Evolutionary conservation across 2,113 vertebrate genomes (phyloP).

Genomic region (Pluvialis apricaria): DNA sequence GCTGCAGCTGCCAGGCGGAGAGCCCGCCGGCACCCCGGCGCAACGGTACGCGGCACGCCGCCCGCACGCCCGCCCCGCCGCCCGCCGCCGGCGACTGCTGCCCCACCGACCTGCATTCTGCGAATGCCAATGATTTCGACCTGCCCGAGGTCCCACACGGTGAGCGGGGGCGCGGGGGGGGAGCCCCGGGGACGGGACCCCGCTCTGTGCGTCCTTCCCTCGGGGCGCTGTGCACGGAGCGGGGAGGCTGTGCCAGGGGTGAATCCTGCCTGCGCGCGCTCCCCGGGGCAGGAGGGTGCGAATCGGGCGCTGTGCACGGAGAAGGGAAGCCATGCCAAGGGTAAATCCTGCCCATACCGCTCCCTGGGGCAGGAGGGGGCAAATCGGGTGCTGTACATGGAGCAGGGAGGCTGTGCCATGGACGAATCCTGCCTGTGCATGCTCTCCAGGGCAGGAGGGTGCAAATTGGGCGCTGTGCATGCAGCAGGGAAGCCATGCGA

Average conservation of each 20-base stretch:
- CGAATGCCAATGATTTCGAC: slow-evolving; percentile 83
- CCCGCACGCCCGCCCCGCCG: slow-evolving; percentile 63
- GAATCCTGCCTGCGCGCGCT: background rate
- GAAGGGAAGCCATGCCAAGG: background rate
- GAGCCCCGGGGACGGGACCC: rapidly evolving
- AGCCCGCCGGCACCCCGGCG: slow-evolving; percentile 60
- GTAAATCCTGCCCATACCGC: background rate
- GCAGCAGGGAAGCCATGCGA: background rate
- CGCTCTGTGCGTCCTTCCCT: rapidly evolving
- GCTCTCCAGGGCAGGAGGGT: background rate
- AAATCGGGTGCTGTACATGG: no score
- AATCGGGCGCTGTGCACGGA: background rate
- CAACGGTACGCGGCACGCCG: slow-evolving; percentile 80
- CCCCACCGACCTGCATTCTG: slow-evolving; percentile 90
- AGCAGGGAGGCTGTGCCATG: background rate
- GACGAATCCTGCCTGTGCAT: background rate
- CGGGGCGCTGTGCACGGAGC: no score
- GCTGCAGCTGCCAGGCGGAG: slow-evolving; percentile 87
- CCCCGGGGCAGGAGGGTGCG: background rate
- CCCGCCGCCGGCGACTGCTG: slow-evolving; percentile 69
- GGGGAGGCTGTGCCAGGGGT: background rate
- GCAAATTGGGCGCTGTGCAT: background rate
- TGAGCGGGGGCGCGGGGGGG: slow-evolving; percentile 57
- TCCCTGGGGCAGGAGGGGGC: background rate
- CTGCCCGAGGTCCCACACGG: slow-evolving; percentile 87